Evolutionary conservation across 2,113 vertebrate genomes (phyloP), one percentile per base, ranked within the genome.

Genomic region (Bubo scandiacus): DNA sequence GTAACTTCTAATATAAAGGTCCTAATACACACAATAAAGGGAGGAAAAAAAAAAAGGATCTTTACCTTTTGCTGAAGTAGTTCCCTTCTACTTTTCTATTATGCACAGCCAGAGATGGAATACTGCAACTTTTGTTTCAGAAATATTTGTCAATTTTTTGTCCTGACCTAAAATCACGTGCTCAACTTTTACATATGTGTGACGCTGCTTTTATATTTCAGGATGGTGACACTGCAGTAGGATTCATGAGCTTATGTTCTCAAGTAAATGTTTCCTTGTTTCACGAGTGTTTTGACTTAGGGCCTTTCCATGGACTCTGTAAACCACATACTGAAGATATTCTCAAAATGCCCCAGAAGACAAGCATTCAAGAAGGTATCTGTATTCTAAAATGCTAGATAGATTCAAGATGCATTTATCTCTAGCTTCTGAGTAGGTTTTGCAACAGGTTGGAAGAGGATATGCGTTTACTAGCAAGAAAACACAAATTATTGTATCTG

Each of bases 171-270:
- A 68, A 68, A 16, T n/a, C 15, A 80, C 14, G 34, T 38, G 5
- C 27, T 84, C 23, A 49, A 5, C 16, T 54, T 47, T 63, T 73
- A 42, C 43, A 2, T 14, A 7, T 0, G 0, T 85, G 25, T 96
- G 54, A 14, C 2, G 0, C 74, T 52, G 67, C 82, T 94, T 93
- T 88, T 82, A 1, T 96, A 8, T 98, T 98, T 72, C 97, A 99
- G 99, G 98, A 95, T 82, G 98, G 96, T 42, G 99, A 97, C 29
- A 36, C 36, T 27, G 97, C 97, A 15, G 98, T 99, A 0, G 99
- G 99, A 27, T 99, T 99, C 95, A 98, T 99, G 97, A 98, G 97
- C 5, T 90, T 99, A 32, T 98, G 97, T 40, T 97, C 98, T 7
- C 92, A 97, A 3, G 97, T 99, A 40, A 97, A 99, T 38, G 4